Conservation (phyloP, 2,113 vertebrate species). For the Corythaeola cristata region DNA sequence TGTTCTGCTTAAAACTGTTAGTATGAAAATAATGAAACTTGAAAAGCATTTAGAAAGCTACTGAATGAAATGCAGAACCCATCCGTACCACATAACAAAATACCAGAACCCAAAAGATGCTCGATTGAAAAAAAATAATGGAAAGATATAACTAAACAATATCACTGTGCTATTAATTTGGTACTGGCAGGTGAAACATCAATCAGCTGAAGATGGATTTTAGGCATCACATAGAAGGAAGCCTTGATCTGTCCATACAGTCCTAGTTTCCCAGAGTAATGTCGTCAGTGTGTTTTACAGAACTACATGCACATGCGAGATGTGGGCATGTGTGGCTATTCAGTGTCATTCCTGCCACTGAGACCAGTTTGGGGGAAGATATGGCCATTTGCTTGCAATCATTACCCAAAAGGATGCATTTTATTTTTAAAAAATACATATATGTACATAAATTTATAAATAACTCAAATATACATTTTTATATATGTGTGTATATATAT, state of each 20-base stretch:
- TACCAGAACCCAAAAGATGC: background rate
- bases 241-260: background rate
- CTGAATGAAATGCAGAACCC: background rate
- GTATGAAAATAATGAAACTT: background rate
- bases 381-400: background rate
- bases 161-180: background rate
- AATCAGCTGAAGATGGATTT: background rate
- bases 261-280: background rate
- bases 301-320: background rate
- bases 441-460: background rate
- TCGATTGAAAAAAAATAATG: background rate
- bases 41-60: background rate
- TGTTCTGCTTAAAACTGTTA: background rate
- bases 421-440: background rate
- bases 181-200: background rate
- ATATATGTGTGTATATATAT: background rate
- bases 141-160: background rate
- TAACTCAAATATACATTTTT: background rate
- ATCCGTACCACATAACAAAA: background rate
- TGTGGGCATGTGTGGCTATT: background rate
- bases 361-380: background rate
- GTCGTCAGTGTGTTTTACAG: background rate
- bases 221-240: background rate
- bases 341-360: background rate
- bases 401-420: background rate